A percentile compares a stretch with the other conserved stretches of the same genome.
Conservation (phyloP, 2,888 invertebrate genomes). For the Cheilosia vernalis region DNA sequence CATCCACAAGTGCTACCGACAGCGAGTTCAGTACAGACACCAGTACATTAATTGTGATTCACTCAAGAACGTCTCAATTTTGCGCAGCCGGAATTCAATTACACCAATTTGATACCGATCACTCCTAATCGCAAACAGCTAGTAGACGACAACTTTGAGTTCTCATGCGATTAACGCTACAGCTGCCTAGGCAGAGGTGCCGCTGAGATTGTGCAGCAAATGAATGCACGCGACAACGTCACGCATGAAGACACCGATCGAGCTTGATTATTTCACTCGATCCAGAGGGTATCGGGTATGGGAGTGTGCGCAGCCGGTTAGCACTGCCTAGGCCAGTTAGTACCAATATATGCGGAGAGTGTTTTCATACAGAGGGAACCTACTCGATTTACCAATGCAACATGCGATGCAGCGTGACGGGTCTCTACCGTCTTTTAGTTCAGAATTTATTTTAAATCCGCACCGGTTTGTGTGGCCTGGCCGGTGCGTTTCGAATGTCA, state of each 20-base stretch:
- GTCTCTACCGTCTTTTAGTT: constrained; percentile 31
- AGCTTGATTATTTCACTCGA: neutral
- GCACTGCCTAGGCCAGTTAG: constrained; percentile 14
- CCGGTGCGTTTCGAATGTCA: constrained; percentile 38
- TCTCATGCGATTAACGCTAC: constrained; percentile 17
- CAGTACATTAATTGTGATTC: neutral
- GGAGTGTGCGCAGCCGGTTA: neutral
- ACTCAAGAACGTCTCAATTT: constrained; percentile 33
- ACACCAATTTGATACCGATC: constrained; percentile 27
- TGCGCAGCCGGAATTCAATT: constrained; percentile 44
- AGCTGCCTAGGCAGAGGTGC: constrained; percentile 4
- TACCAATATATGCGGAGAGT: neutral
- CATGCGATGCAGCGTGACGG: constrained; percentile 3
- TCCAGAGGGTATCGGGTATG: neutral
- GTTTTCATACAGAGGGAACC: neutral
- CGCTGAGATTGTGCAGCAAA: neutral
- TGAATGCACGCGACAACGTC: constrained; percentile 47
- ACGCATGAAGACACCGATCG: constrained; percentile 43
- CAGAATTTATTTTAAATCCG: constrained; percentile 30
- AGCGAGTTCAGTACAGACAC: constrained; percentile 33
- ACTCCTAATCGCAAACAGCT: constrained; percentile 12
- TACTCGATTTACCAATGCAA: constrained; percentile 33
- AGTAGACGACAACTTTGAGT: constrained; percentile 38
- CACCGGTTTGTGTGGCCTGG: neutral
- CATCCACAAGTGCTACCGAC: constrained; percentile 8